Evolutionary conservation across 2,888 invertebrate species (phyloP).

Genomic region (Habroteleia sp.): DNA sequence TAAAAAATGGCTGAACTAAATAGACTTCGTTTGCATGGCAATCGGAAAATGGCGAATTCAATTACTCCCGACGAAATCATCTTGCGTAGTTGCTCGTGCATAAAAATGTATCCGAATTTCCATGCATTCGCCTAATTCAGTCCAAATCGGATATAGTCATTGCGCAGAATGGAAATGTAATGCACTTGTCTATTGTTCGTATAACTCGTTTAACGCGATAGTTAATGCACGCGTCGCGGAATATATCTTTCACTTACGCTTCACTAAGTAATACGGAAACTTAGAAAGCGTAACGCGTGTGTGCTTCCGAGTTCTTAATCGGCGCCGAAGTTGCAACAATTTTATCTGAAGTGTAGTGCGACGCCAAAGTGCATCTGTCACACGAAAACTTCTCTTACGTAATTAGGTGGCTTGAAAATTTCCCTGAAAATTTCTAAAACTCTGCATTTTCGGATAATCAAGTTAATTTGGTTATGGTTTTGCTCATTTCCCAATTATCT

Average conservation of each 20-base stretch:
- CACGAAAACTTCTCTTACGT: slow-evolving; percentile 7
- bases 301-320: slow-evolving; percentile 5
- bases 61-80: not conserved
- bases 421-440: too few species aligned
- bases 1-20: too few species aligned
- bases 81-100: not conserved
- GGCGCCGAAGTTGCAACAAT: slow-evolving; percentile 15
- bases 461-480: too few species aligned
- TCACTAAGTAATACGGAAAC: slow-evolving; percentile 40
- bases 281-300: slow-evolving; percentile 12
- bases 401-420: too few species aligned
- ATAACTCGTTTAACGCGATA: slow-evolving; percentile 37
- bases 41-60: not conserved
- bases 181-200: slow-evolving; percentile 49
- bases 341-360: slow-evolving; percentile 25
- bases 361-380: slow-evolving; percentile 5
- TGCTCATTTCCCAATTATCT: too few species aligned
- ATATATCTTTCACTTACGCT: slow-evolving; percentile 39
- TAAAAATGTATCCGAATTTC: slow-evolving; percentile 19
- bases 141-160: slow-evolving; percentile 7
- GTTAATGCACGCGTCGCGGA: slow-evolving; percentile 33
- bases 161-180: slow-evolving; percentile 33
- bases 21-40: too few species aligned
- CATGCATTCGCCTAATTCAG: slow-evolving; percentile 20
- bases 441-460: too few species aligned